These are phyloP conservation scores for Rhizomys pruinosus DNA, from an alignment of 2,113 vertebrate species.

Conservation along the genomic window DNA sequence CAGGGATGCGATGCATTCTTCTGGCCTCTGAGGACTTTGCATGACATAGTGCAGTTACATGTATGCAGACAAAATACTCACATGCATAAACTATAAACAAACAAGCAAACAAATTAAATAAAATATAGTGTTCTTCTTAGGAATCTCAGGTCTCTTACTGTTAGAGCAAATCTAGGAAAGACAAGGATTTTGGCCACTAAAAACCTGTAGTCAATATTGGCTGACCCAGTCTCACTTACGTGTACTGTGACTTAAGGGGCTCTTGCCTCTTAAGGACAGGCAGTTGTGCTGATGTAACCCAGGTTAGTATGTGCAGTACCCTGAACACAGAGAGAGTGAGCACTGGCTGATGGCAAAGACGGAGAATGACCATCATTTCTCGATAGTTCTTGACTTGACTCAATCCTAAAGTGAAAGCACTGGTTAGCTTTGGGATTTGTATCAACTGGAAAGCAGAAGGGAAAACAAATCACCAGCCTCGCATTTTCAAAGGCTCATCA, in stretches of 20 bases:
- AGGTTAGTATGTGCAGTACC: not conserved
- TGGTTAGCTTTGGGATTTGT: conserved; percentile 2
- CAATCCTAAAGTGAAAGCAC: not conserved
- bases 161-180: conserved; percentile 9
- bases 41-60: no score
- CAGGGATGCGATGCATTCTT: no score
- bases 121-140: not conserved
- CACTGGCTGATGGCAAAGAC: conserved; percentile 51
- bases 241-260: not conserved
- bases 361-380: conserved; percentile 33
- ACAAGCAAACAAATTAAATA: no score
- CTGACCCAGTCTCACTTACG: not conserved
- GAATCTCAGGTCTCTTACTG: not conserved
- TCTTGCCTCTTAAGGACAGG: not conserved
- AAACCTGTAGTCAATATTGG: not conserved
- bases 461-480: conserved; percentile 36
- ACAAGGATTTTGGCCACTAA: no score
- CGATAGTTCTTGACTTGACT: not conserved
- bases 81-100: no score
- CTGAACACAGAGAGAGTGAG: conserved; percentile 30
- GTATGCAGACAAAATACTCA: no score
- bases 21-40: no score
- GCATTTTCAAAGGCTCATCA: conserved; percentile 31
- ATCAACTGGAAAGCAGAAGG: conserved; percentile 19
- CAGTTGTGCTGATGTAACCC: not conserved